Base-by-base conservation (phyloP, 2,797 vertebrate species). In the Crax fasciolata region DNA sequence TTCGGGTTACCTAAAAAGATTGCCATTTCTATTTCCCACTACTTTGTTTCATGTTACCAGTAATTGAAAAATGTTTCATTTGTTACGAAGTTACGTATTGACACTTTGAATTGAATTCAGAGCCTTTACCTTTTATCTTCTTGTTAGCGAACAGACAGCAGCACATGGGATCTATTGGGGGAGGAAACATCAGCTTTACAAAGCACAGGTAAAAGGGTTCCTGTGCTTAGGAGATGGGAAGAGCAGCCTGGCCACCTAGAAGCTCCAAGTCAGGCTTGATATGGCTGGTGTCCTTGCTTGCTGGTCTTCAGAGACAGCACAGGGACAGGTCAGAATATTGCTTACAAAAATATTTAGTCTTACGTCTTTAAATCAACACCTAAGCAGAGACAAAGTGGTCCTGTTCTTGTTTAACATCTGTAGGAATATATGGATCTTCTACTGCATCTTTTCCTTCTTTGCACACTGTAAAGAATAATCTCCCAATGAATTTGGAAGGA, bases 11-110 rank as follows among this genome's bases (percentile, higher is more conserved):
- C 94, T 97, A 97, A 98, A 97, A 96, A 97, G 97, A 97, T 97
- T 96, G 94, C 94, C 96, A 93, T 96, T 97, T 95, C 81, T 95
- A 97, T 96, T 98, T 97, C 96, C 97, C 97, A 97, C 95, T 97
- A 94, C 96, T 97, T 98, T 97, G 97, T 97, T 98, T 97, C 97
- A 71, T 72, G 84, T 98, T 98, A 97, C 97, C 98, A 97, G 96
- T 98, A 98, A 98, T 97, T 98, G 98, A 97, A 97, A 97, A 95
- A 93, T 93, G 82, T 96, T 96, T 96, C 93, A 94, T 97, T 98
- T 98, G 62, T 96, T 97, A 97, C 95, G 77, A 95, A 97, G 96
- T 97, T 97, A 97, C 93, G 81, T 97, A 97, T 97, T 90, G 97
- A 96, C 95, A 96, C 85, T 94, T 94, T 8, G 65, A 97, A 97